Evolutionary conservation across 2,113 vertebrate genomes (phyloP).

Genomic region (Pantherophis guttatus): DNA sequence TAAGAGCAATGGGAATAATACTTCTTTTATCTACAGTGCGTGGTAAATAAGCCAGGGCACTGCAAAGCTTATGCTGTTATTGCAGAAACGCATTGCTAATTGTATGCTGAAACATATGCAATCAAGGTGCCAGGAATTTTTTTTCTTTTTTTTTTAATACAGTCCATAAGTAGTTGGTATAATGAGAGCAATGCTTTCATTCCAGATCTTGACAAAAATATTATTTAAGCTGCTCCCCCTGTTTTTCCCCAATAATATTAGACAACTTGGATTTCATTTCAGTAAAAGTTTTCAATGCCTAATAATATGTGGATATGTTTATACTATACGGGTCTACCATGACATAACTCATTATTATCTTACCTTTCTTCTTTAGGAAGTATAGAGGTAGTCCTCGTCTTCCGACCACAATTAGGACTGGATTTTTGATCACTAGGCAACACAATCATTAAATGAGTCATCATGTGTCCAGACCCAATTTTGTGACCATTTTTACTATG

Average conservation of each 20-base stretch:
- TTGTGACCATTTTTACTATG: not conserved
- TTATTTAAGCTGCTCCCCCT: not conserved
- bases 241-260: not conserved
- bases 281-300: not conserved
- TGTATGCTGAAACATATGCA: constrained; percentile 1
- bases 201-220: not conserved
- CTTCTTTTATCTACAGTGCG: not conserved
- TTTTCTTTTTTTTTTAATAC: not conserved
- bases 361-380: not conserved
- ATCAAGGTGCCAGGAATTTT: not conserved
- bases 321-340: not conserved
- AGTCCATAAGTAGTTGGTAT: not conserved
- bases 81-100: constrained; percentile 5
- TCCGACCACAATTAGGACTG: not conserved
- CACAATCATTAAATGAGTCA: not conserved
- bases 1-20: constrained; percentile 14
- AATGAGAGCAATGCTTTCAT: not conserved
- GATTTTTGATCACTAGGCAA: not conserved
- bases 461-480: not conserved
- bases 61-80: constrained; percentile 7
- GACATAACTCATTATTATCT: not conserved
- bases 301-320: not conserved
- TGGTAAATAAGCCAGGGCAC: constrained; percentile 3
- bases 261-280: not conserved
- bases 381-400: not conserved